Evolutionary conservation across 2,113 vertebrate species (phyloP).

Genomic region (Pipra filicauda): DNA sequence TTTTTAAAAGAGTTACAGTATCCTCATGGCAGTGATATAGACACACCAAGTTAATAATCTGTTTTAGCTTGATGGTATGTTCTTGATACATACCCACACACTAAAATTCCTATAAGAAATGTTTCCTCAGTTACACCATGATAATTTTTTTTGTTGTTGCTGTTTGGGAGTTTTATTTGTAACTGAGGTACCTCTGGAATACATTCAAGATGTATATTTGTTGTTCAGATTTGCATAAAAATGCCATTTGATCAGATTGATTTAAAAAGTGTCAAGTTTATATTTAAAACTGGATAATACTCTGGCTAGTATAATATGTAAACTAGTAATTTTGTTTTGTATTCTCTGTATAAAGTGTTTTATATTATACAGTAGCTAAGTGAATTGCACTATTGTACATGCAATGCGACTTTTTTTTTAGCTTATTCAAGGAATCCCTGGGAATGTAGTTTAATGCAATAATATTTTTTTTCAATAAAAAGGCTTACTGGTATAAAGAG

Average conservation of each 20-base stretch:
- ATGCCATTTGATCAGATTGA: constrained; percentile 34
- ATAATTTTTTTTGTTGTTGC: not conserved
- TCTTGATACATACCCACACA: not conserved
- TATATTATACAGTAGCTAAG: constrained; percentile 77
- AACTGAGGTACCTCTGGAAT: constrained; percentile 29
- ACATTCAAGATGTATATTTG: constrained; percentile 26
- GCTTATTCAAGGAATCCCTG: constrained; percentile 73
- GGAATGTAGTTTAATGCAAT: constrained; percentile 84
- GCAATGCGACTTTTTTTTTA: constrained; percentile 71
- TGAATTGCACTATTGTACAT: constrained; percentile 81
- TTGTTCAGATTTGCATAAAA: constrained; percentile 51
- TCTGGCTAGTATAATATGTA: constrained; percentile 66
- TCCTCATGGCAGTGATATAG: not conserved
- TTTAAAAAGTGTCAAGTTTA: constrained; percentile 61
- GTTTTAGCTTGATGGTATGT: not conserved
- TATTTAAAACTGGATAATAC: constrained; percentile 59
- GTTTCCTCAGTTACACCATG: not conserved
- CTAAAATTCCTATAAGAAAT: not conserved
- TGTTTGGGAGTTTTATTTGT: not conserved
- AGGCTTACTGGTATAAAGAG: constrained; percentile 63
- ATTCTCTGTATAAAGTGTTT: constrained; percentile 73
- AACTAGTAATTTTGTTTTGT: constrained; percentile 72
- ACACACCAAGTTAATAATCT: not conserved
- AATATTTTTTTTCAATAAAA: constrained; percentile 80
- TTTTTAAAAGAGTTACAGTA: not conserved